Evolutionary conservation across 2,113 vertebrate genomes (phyloP).

Genomic region (Gasterosteus nipponicus): DNA sequence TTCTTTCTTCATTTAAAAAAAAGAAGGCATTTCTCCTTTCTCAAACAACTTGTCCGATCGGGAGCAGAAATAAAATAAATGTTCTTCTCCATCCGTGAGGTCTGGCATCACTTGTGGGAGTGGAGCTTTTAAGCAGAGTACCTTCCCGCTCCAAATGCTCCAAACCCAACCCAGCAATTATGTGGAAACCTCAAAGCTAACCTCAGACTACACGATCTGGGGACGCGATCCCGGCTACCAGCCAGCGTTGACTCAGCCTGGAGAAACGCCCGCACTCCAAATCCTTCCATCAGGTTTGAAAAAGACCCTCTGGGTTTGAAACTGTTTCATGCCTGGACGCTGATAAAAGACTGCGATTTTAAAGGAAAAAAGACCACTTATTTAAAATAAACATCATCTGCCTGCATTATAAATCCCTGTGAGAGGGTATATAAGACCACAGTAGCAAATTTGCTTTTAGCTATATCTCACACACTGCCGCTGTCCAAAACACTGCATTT

Average conservation of each 20-base stretch:
- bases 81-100: conserved; percentile 36
- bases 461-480: background rate
- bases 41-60: background rate
- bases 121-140: conserved; percentile 50
- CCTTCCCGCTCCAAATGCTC: conserved; percentile 45
- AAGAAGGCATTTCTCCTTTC: conserved; percentile 2
- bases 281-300: conserved; percentile 37
- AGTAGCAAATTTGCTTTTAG: background rate
- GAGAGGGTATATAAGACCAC: background rate
- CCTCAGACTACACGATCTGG: conserved; percentile 47
- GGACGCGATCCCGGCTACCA: conserved; percentile 24
- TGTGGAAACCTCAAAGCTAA: conserved; percentile 62
- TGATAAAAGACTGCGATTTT: background rate
- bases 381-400: background rate
- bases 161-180: conserved; percentile 56
- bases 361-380: conserved; percentile 1
- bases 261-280: conserved; percentile 24
- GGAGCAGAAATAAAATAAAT: conserved; percentile 10
- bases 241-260: conserved; percentile 38
- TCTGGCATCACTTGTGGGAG: conserved; percentile 58
- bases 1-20: conserved; percentile 3
- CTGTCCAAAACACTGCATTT: background rate
- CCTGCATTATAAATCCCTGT: background rate
- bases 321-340: conserved; percentile 11
- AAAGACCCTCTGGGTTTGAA: conserved; percentile 8